Evolutionary conservation across 1,140 invertebrate species (phyloP).

Genomic region (Radopholus similis): DNA sequence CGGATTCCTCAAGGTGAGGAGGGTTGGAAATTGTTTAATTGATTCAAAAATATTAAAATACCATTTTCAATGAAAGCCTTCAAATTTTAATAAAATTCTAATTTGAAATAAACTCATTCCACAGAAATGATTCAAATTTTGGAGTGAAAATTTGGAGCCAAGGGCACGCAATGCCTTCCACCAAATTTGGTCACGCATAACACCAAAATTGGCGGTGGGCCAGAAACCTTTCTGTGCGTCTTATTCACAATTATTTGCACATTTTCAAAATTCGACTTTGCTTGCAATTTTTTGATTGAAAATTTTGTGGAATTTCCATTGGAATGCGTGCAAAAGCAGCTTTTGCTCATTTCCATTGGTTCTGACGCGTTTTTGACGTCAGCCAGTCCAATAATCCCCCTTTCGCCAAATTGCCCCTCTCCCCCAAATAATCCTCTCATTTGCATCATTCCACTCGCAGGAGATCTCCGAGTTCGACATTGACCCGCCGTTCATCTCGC

Average conservation of each 20-base stretch:
- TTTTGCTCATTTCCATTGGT: neutral
- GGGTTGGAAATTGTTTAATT: neutral
- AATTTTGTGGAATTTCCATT: neutral
- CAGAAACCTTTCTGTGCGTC: no score
- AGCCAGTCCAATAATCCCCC: neutral
- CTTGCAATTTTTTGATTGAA: neutral
- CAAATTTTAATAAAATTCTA: neutral
- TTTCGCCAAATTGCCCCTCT: no score
- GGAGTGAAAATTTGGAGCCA: neutral
- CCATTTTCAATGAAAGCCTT: neutral
- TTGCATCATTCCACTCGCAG: slow-evolving; percentile 28
- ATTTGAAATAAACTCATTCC: neutral
- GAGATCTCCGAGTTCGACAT: slow-evolving; percentile 43
- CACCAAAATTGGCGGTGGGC: no score
- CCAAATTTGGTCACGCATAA: neutral
- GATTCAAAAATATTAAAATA: neutral
- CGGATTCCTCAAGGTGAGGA: slow-evolving; percentile 13
- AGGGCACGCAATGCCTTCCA: neutral
- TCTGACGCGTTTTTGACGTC: neutral
- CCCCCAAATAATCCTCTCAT: no score
- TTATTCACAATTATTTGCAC: no score
- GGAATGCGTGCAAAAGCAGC: neutral
- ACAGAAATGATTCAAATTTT: neutral
- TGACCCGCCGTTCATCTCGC: slow-evolving; percentile 39
- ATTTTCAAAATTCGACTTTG: no score